Evolutionary conservation across 2,888 invertebrate species (phyloP).

Genomic region (Ceramica pisi): DNA sequence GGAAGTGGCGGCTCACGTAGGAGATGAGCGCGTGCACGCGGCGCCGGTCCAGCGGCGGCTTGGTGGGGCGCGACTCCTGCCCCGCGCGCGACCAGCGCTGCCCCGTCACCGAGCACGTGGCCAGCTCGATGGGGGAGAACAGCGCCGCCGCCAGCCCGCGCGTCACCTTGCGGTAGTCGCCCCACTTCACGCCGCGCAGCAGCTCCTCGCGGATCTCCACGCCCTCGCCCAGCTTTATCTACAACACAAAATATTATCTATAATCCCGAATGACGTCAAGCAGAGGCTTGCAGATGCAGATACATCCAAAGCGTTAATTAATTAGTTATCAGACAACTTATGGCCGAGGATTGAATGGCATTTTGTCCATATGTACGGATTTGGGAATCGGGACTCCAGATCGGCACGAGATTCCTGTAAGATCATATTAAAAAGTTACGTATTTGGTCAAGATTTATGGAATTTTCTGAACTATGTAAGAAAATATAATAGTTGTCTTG

Average conservation of each 20-base stretch:
- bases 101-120: conserved; percentile 94
- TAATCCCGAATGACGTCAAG: not conserved
- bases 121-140: conserved; percentile 94
- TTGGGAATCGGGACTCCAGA: conserved; percentile 29
- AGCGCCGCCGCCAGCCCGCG: conserved; percentile 94
- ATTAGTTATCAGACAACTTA: conserved; percentile 2
- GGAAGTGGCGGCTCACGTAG: conserved; percentile 94
- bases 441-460: not conserved
- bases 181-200: conserved; percentile 93
- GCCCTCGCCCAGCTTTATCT: conserved; percentile 94
- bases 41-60: conserved; percentile 93
- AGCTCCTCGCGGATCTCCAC: conserved; percentile 94
- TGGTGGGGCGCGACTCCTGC: conserved; percentile 93
- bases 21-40: conserved; percentile 94
- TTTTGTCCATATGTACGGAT: not conserved
- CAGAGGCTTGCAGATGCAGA: conserved; percentile 3
- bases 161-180: conserved; percentile 94
- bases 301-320: not conserved
- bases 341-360: not conserved
- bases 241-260: conserved; percentile 49
- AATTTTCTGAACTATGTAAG: not conserved
- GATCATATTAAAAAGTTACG: not conserved
- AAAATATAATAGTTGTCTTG: not conserved
- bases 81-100: conserved; percentile 94
- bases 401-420: not conserved